Evolutionary conservation across 2,113 vertebrate genomes (phyloP), one percentile per base, ranked within the genome.

Genomic region (Neodon shergylaensis): DNA sequence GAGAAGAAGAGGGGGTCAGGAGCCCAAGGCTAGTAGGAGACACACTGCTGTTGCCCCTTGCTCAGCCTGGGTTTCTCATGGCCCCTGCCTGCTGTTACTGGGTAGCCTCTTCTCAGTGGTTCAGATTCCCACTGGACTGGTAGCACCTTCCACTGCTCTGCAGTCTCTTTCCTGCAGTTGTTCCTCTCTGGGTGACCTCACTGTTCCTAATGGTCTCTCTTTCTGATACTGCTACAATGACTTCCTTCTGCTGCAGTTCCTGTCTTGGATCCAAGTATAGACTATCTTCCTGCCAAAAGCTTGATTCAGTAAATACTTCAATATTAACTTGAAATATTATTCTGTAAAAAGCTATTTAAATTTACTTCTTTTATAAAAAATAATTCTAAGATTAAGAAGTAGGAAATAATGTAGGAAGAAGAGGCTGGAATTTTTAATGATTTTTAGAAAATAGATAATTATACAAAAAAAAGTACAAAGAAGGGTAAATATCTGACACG

Each of bases 221-320:
- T 58, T 7, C 11, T 31, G 91, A 76, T 2, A 95, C 31, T 28
- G 54, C 65, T 44, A n/a, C 16, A 77, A 70, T 21, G 65, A 66
- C 61, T 66, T 86, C 31, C 74, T 73, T 68, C 26, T 52, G 88
- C 63, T 86, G 72, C 63, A 88, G 76, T 83, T 44, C 13, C 44
- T 89, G 90, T 94, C 87, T 66, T 92, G 22, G 63, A 78, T n/a
- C 39, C n/a, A 61, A 14, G 19, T 83, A 82, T 92, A 92, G 61
- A 91, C 36, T 58, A 66, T 73, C 79, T 94, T 78, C 22, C 6
- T 88, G 65, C 8, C 42, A 74, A 44, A 36, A 87, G 82, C 17
- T 44, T 83, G 21, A 90, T 16, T 90, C 42, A 85, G 39, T 63
- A 78, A 82, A 52, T 28, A 93, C 5, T 70, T 54, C 13, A 87